Percentiles rank a stretch among this genome's conserved stretches.
Evolutionary conservation across 2,113 vertebrate genomes (phyloP).

Genomic region (Axis porcinus): DNA sequence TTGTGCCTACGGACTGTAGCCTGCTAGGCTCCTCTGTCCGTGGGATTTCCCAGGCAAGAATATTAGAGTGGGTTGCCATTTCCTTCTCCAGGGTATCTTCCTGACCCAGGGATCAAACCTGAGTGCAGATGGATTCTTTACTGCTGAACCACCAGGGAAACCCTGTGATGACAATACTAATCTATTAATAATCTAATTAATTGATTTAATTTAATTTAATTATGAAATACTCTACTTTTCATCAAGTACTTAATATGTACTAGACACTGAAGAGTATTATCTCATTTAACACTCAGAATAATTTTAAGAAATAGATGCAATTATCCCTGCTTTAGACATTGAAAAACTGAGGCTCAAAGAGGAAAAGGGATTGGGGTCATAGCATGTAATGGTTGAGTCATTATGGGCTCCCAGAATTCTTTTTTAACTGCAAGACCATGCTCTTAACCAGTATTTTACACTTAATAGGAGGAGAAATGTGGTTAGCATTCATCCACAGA

Average conservation of each 20-base stretch:
- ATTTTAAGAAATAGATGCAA: background rate
- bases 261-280: background rate
- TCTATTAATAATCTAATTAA: background rate
- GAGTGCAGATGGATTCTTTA: background rate
- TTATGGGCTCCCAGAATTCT: background rate
- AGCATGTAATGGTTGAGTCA: background rate
- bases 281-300: conserved; percentile 9
- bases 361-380: background rate
- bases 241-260: background rate
- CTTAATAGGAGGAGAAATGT: background rate
- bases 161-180: background rate
- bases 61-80: background rate
- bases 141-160: background rate
- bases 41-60: background rate
- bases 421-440: background rate
- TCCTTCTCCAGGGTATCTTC: background rate
- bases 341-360: background rate
- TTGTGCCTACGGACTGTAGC: background rate
- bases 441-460: background rate
- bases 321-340: background rate
- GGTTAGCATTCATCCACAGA: background rate
- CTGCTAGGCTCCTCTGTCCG: background rate
- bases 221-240: background rate
- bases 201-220: background rate
- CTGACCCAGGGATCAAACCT: background rate